Evolutionary conservation across 2,797 vertebrate genomes (phyloP).

Genomic region (Astyanax mexicanus): DNA sequence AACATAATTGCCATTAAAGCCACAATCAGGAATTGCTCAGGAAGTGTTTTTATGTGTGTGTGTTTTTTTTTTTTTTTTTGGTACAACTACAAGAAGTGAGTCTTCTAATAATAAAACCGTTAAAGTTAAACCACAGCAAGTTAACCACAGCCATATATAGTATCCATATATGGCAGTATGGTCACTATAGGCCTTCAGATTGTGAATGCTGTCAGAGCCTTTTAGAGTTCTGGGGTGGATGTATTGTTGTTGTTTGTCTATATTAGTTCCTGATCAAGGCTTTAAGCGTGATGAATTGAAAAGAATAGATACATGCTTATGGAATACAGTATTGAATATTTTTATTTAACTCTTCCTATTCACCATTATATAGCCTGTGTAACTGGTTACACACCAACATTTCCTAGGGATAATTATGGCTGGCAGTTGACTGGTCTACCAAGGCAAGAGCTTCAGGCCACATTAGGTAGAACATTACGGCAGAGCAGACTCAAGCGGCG

Average conservation of each 20-base stretch:
- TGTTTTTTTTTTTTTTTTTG: conserved; percentile 40
- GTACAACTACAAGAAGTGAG: conserved; percentile 14
- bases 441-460: conserved; percentile 76
- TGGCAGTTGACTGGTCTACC: conserved; percentile 73
- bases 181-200: conserved; percentile 17
- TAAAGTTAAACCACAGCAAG: conserved; percentile 40
- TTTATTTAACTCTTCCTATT: conserved; percentile 58
- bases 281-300: conserved; percentile 45
- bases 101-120: conserved; percentile 30
- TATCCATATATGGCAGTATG: too few species aligned
- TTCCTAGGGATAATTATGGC: conserved; percentile 46
- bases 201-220: neutral
- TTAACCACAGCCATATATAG: conserved; percentile 37
- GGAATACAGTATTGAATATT: conserved; percentile 75
- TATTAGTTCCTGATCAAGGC: conserved; percentile 23
- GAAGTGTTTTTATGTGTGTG: too few species aligned
- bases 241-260: neutral
- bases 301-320: conserved; percentile 71
- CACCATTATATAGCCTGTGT: conserved; percentile 66
- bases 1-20: conserved; percentile 56
- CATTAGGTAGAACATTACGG: conserved; percentile 53
- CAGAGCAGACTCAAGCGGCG: conserved; percentile 44
- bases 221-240: neutral
- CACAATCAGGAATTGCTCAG: conserved; percentile 60
- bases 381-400: conserved; percentile 61